phyloP scores from a whole-genome alignment of 2,113 vertebrate genomes.

The Pomatostomus ruficeps region DNA sequence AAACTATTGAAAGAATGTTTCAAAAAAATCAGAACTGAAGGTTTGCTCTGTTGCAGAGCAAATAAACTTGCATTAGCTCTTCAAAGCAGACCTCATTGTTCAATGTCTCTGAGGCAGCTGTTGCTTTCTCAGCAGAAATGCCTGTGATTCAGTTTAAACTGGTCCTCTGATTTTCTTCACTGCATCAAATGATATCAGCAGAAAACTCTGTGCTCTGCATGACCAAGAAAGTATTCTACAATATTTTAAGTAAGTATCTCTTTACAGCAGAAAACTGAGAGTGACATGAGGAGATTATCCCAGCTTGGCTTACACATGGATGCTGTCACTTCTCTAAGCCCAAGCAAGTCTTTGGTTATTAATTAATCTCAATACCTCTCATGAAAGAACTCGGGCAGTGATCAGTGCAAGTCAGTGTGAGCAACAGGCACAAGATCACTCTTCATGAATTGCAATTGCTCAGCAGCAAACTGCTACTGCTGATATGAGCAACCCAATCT shows the following conservation, averaged over 20 bases:
- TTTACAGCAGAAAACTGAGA: neutral
- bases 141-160: neutral
- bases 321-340: neutral
- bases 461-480: neutral
- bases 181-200: neutral
- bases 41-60: conserved; percentile 34
- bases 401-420: neutral
- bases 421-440: neutral
- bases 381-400: neutral
- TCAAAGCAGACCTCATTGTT: conserved; percentile 46
- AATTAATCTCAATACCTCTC: neutral
- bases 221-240: neutral
- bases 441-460: neutral
- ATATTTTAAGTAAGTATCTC: neutral
- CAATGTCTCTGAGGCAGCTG: neutral
- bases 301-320: neutral
- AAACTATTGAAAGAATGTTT: conserved; percentile 68
- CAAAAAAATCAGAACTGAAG: conserved; percentile 18
- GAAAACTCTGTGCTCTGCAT: neutral
- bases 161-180: neutral
- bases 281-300: neutral
- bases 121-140: conserved; percentile 33
- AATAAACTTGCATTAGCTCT: conserved; percentile 43
- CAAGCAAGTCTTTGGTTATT: neutral
- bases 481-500: neutral